A percentile compares a stretch with the other conserved stretches of the same genome.
These are phyloP conservation scores for Papilio gigon DNA, from an alignment of 2,888 invertebrate species.

Conservation along the genomic window DNA sequence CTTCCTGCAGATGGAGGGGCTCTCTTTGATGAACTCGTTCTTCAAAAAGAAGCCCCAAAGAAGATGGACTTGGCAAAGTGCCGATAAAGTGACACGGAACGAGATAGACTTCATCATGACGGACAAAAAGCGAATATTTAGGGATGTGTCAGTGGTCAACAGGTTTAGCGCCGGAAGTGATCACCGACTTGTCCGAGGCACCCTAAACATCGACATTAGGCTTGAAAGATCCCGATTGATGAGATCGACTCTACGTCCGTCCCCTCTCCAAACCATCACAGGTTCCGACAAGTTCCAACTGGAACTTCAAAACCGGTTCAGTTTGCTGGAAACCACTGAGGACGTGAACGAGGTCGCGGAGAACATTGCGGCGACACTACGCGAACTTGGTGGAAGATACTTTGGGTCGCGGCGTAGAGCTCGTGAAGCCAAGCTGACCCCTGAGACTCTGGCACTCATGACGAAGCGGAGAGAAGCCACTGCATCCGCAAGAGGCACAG, in stretches of 20 bases:
- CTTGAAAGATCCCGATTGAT: constrained; percentile 21
- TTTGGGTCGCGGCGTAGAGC: not conserved
- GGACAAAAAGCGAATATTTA: constrained; percentile 40
- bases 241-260: constrained; percentile 34
- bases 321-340: constrained; percentile 30
- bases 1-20: constrained; percentile 12
- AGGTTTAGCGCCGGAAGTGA: constrained; percentile 41
- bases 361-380: not conserved
- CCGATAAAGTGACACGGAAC: constrained; percentile 38
- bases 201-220: constrained; percentile 36
- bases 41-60: constrained; percentile 34
- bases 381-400: not conserved
- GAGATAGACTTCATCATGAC: constrained; percentile 44
- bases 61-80: constrained; percentile 27
- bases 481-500: not conserved
- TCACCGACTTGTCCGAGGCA: constrained; percentile 42
- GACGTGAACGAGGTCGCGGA: constrained; percentile 8
- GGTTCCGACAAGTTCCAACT: constrained; percentile 28
- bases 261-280: not conserved
- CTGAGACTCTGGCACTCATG: constrained; percentile 9
- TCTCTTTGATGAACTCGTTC: constrained; percentile 2
- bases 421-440: constrained; percentile 14
- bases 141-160: constrained; percentile 42
- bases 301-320: constrained; percentile 33
- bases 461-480: not conserved